Percentiles rank a stretch among this genome's conserved stretches.
Evolutionary conservation across 2,888 invertebrate genomes (phyloP).

Genomic region (Aspidapion aeneum): DNA sequence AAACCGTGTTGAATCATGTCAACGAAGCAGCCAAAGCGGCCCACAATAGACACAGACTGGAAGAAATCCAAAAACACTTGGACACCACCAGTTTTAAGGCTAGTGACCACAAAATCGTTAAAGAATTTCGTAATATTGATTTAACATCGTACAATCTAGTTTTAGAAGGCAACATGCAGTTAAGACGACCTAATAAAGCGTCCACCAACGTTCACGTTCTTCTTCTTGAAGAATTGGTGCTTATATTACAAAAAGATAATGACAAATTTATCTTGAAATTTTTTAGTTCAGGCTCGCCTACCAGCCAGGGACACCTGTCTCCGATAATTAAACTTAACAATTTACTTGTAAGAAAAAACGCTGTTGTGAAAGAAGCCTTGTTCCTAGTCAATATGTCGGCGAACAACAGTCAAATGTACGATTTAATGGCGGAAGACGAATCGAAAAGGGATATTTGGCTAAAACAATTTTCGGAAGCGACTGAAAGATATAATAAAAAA

Average conservation of each 20-base stretch:
- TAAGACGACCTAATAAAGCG: constrained; percentile 70
- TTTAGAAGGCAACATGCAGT: constrained; percentile 78
- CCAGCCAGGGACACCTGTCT: constrained; percentile 46
- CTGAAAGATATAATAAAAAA: constrained; percentile 29
- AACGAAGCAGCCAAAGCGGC: constrained; percentile 82
- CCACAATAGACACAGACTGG: constrained; percentile 66
- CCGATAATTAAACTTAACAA: constrained; percentile 83
- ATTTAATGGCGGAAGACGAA: constrained; percentile 73
- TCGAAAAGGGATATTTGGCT: constrained; percentile 69
- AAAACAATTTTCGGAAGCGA: constrained; percentile 34
- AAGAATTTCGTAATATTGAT: constrained; percentile 8
- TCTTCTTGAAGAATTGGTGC: constrained; percentile 78
- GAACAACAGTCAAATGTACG: constrained; percentile 73
- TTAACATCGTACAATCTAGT: constrained; percentile 64
- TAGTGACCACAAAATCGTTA: constrained; percentile 52
- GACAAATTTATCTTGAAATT: constrained; percentile 76
- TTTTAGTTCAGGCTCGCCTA: constrained; percentile 51
- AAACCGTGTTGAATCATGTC: constrained; percentile 75
- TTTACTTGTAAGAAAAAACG: constrained; percentile 76
- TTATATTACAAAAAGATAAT: constrained; percentile 79
- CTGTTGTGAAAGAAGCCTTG: constrained; percentile 74
- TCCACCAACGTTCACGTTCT: constrained; percentile 78
- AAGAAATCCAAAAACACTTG: constrained; percentile 71
- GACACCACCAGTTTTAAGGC: constrained; percentile 69
- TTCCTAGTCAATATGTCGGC: constrained; percentile 75